Percentiles rank a stretch among this genome's conserved stretches.
phyloP scores from a whole-genome alignment of 2,797 vertebrate genomes.

The Tauraco hartlaubi region DNA sequence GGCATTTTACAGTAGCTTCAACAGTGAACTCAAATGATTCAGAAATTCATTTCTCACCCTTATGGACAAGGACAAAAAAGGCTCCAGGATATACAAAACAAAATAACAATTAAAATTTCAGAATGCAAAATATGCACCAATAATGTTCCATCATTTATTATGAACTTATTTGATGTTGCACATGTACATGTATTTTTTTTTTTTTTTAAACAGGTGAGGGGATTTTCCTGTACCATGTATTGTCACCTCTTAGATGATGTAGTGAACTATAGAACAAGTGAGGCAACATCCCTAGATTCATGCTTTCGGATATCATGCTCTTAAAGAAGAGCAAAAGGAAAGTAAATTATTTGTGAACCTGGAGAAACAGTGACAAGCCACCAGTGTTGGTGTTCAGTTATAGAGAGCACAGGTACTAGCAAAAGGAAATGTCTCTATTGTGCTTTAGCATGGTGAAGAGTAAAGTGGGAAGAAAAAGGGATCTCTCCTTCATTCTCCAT shows the following conservation, averaged over 20 bases:
- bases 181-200: not conserved
- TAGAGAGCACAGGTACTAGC: not conserved
- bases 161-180: not conserved
- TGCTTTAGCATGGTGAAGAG: not conserved
- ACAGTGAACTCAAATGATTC: not conserved
- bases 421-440: not conserved
- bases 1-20: not conserved
- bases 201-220: not conserved
- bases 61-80: not conserved
- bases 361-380: not conserved
- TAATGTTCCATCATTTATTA: not conserved
- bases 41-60: not conserved
- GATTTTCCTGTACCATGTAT: not conserved
- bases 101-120: not conserved
- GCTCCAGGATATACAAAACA: not conserved
- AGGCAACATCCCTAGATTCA: not conserved
- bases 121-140: not conserved
- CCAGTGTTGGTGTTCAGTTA: not conserved
- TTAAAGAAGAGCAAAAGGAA: not conserved
- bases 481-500: not conserved
- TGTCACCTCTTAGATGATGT: not conserved
- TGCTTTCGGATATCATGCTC: fast-evolving
- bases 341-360: not conserved
- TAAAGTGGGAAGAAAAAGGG: not conserved
- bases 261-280: not conserved